Evolutionary conservation across 1,140 invertebrate species (phyloP).

Genomic region (Mycetomoellerius zeteki): DNA sequence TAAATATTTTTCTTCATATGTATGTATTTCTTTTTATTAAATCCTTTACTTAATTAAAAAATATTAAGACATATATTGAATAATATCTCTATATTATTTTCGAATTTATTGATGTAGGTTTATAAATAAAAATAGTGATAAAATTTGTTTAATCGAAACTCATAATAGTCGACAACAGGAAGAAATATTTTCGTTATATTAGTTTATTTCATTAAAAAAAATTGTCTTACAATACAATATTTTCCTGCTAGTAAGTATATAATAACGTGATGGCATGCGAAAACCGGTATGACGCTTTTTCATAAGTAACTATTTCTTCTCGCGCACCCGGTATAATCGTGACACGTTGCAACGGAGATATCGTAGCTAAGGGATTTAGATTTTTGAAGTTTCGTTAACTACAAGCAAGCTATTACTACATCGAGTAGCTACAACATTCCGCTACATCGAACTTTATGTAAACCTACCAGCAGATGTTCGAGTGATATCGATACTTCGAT

Average conservation of each 20-base stretch:
- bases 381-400: constrained; percentile 49
- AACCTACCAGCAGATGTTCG: constrained; percentile 14
- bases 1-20: neutral
- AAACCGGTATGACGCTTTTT: constrained; percentile 55
- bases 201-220: neutral
- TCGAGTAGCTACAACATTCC: constrained; percentile 32
- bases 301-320: constrained; percentile 42
- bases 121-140: neutral
- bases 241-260: constrained; percentile 7
- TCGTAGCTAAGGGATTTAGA: constrained; percentile 38
- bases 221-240: neutral
- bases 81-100: neutral
- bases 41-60: constrained; percentile 9
- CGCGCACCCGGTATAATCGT: constrained; percentile 52
- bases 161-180: neutral
- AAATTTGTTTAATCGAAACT: neutral
- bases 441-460: constrained; percentile 43
- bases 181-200: constrained; percentile 1
- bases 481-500: constrained; percentile 25
- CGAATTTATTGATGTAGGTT: neutral
- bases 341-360: constrained; percentile 36
- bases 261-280: constrained; percentile 34
- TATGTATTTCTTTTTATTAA: neutral
- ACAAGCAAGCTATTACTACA: constrained; percentile 38
- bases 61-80: neutral